These are phyloP conservation scores for Patella ulyssiponensis DNA, from an alignment of 2,888 invertebrate genomes.

Conservation along the genomic window DNA sequence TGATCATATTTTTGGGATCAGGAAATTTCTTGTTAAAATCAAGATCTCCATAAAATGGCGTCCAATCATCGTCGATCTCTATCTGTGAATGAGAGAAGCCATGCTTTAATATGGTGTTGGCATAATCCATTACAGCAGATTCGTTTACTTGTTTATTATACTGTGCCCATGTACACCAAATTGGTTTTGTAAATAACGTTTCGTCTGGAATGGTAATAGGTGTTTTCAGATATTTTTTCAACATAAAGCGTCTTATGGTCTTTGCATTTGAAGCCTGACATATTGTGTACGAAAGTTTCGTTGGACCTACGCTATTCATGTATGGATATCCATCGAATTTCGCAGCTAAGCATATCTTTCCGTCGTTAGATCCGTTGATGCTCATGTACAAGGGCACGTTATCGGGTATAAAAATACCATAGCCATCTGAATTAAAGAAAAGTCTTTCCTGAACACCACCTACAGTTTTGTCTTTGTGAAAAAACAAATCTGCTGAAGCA, in stretches of 20 bases:
- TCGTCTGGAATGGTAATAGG: conserved; percentile 79
- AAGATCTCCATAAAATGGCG: conserved; percentile 86
- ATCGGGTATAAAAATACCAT: conserved; percentile 79
- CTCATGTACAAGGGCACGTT: conserved; percentile 83
- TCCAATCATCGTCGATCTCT: conserved; percentile 88
- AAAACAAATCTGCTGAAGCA: conserved; percentile 51
- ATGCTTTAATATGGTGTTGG: conserved; percentile 31
- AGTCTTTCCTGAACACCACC: conserved; percentile 73
- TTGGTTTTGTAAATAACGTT: conserved; percentile 77
- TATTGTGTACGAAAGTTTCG: conserved; percentile 51
- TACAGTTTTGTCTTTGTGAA: conserved; percentile 36
- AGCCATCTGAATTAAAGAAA: conserved; percentile 81
- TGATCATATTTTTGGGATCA: conserved; percentile 77
- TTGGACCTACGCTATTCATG: conserved; percentile 35
- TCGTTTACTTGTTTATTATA: conserved; percentile 78
- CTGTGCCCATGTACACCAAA: conserved; percentile 7
- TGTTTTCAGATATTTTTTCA: conserved; percentile 75
- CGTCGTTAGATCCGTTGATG: conserved; percentile 78
- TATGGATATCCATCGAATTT: conserved; percentile 52
- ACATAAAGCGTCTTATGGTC: conserved; percentile 71
- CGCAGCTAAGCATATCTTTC: conserved; percentile 42
- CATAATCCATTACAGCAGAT: conserved; percentile 44
- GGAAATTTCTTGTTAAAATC: conserved; percentile 83
- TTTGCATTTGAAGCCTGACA: conserved; percentile 49
- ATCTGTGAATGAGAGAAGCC: conserved; percentile 39